Conservation (phyloP, 35 echinoderm and acorn worm species). For the Heliocidaris erythrogramma region DNA sequence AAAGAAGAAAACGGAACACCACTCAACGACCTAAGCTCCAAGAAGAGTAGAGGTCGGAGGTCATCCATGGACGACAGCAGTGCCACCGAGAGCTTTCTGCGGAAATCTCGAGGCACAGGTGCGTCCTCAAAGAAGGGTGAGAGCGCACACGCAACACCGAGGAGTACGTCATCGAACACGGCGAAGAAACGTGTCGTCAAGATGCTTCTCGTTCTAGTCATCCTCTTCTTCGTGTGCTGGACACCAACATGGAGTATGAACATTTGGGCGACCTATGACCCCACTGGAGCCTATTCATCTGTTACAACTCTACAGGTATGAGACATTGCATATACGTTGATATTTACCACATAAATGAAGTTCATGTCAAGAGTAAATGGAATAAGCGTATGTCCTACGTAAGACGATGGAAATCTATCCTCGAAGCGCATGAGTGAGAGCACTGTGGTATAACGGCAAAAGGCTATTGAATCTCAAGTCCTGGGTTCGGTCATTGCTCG, state of each 20-base stretch:
- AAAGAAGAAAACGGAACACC: constrained; percentile 86
- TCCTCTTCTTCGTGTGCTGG: constrained; percentile 93
- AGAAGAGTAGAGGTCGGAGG: neutral
- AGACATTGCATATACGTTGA: too few relatives aligned
- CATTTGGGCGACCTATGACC: constrained; percentile 71
- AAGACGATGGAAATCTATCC: too few relatives aligned
- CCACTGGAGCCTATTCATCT: neutral
- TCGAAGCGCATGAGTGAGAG: too few relatives aligned
- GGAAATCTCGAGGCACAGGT: neutral
- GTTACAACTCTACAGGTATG: constrained; percentile 31
- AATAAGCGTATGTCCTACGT: too few relatives aligned
- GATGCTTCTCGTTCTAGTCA: constrained; percentile 89
- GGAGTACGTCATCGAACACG: constrained; percentile 81
- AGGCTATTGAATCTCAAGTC: too few relatives aligned
- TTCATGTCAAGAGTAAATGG: too few relatives aligned
- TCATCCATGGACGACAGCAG: constrained; percentile 27
- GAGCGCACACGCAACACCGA: constrained; percentile 44
- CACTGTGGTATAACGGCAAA: too few relatives aligned
- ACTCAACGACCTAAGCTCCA: constrained; percentile 57
- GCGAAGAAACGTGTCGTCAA: constrained; percentile 94
- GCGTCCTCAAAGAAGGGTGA: constrained; percentile 16
- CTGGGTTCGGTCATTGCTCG: too few relatives aligned
- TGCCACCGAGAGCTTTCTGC: constrained; percentile 47
- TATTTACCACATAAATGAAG: too few relatives aligned
- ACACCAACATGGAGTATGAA: constrained; percentile 86